Conservation (phyloP, 2,113 vertebrate genomes). For the Neopipo cinnamomea region DNA sequence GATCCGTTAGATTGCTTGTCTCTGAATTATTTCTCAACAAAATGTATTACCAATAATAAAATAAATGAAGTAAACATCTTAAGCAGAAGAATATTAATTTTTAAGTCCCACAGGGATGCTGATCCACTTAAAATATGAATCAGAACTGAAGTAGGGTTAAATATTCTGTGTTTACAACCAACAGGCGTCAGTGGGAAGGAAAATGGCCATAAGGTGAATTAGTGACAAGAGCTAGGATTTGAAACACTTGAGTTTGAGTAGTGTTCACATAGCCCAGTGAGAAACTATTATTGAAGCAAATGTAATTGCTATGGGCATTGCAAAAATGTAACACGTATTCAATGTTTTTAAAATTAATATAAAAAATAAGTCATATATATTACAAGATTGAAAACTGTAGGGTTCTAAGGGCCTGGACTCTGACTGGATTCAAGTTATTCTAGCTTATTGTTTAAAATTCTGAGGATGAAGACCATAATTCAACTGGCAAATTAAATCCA, state of each 20-base stretch:
- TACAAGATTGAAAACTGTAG: not conserved
- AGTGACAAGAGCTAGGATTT: not conserved
- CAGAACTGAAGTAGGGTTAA: not conserved
- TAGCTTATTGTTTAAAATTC: not conserved
- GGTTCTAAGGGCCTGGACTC: not conserved
- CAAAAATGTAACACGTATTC: not conserved
- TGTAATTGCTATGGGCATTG: not conserved
- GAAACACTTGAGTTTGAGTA: not conserved
- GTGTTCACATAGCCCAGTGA: not conserved
- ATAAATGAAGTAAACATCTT: not conserved
- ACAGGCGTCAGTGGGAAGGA: fast-evolving
- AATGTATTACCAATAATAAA: not conserved
- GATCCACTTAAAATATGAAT: not conserved
- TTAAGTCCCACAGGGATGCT: not conserved
- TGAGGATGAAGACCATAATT: not conserved
- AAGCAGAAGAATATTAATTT: not conserved
- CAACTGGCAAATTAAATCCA: not conserved
- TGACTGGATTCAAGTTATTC: not conserved
- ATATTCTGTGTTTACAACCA: not conserved
- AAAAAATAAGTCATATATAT: not conserved
- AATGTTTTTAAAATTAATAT: not conserved
- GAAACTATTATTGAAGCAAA: not conserved
- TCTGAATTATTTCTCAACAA: not conserved
- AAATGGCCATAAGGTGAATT: not conserved
- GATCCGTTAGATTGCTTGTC: not conserved